Percentiles rank a stretch among this genome's conserved stretches.
phyloP scores from a whole-genome alignment of 2,797 vertebrate genomes.

The Anguilla obscura region DNA sequence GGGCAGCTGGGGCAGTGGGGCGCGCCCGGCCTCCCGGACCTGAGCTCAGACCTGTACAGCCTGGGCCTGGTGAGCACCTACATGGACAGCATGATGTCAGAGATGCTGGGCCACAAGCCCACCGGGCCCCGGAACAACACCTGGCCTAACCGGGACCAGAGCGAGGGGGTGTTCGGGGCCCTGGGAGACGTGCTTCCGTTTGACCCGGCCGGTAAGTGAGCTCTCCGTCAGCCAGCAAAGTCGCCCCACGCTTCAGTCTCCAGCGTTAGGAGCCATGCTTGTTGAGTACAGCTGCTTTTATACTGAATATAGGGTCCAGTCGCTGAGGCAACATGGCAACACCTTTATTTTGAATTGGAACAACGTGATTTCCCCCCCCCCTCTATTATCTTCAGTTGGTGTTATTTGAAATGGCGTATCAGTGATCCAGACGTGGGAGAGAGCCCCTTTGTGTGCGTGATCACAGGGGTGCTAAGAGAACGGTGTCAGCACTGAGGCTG shows the following conservation, averaged over 20 bases:
- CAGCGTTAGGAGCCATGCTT: neutral
- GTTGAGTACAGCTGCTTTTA: neutral
- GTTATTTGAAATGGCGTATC: neutral
- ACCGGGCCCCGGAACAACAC: slow-evolving; percentile 97
- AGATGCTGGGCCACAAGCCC: slow-evolving; percentile 95
- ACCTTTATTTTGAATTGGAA: neutral
- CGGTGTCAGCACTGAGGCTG: slow-evolving; percentile 38
- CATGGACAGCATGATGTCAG: slow-evolving; percentile 96
- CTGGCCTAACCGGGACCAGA: slow-evolving; percentile 98
- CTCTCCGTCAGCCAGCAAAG: neutral
- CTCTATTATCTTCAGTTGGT: neutral
- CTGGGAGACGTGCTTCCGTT: slow-evolving; percentile 93
- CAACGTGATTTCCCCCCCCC: neutral
- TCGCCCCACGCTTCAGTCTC: neutral
- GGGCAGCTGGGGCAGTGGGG: slow-evolving; percentile 89
- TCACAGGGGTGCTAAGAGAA: slow-evolving; percentile 6
- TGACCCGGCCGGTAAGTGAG: slow-evolving; percentile 89
- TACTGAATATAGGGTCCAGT: neutral
- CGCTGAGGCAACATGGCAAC: neutral
- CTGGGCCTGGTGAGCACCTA: slow-evolving; percentile 96
- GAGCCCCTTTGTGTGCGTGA: neutral
- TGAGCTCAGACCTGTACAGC: slow-evolving; percentile 96
- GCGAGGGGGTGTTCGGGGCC: slow-evolving; percentile 77
- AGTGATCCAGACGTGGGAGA: neutral
- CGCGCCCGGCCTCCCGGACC: slow-evolving; percentile 82